Conservation (phyloP, 35 echinoderm and acorn worm genomes). For the Eucidaris tribuloides region DNA sequence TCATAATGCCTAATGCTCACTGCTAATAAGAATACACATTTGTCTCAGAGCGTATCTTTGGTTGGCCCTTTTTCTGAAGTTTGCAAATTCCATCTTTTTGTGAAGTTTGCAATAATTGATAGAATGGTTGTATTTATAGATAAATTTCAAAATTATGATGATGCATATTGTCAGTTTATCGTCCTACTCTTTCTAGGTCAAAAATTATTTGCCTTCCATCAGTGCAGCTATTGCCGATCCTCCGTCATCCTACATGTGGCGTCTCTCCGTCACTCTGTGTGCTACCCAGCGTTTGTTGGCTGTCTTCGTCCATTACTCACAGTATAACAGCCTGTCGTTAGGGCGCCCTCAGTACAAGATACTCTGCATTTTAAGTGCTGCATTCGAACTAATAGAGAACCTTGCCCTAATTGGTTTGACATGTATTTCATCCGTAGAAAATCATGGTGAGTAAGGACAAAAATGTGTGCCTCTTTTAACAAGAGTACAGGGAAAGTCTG, state of each 20-base stretch:
- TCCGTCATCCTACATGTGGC: slow-evolving; percentile 66
- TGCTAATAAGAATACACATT: too few species aligned
- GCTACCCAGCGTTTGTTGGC: slow-evolving; percentile 32
- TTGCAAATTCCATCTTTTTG: too few species aligned
- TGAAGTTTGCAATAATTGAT: too few species aligned
- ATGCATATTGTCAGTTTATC: too few species aligned
- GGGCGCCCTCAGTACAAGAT: background rate
- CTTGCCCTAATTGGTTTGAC: slow-evolving; percentile 53
- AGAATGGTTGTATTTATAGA: too few species aligned
- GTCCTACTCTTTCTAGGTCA: slow-evolving; percentile 31
- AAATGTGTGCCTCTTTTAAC: too few species aligned
- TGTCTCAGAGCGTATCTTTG: too few species aligned
- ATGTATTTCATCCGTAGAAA: slow-evolving; percentile 47
- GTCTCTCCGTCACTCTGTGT: slow-evolving; percentile 35
- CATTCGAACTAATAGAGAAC: slow-evolving; percentile 37
- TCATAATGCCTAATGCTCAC: too few species aligned
- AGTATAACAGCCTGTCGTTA: background rate
- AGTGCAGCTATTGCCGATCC: slow-evolving; percentile 70
- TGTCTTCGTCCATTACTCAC: background rate
- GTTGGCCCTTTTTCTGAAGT: too few species aligned
- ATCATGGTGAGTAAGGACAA: slow-evolving; percentile 46
- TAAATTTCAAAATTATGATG: too few species aligned
- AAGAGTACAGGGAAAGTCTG: too few species aligned
- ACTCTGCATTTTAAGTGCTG: slow-evolving; percentile 19
- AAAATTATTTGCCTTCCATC: slow-evolving; percentile 66